Base-by-base conservation (phyloP, 2,888 invertebrate species). In the Blastobasis lacticolella region DNA sequence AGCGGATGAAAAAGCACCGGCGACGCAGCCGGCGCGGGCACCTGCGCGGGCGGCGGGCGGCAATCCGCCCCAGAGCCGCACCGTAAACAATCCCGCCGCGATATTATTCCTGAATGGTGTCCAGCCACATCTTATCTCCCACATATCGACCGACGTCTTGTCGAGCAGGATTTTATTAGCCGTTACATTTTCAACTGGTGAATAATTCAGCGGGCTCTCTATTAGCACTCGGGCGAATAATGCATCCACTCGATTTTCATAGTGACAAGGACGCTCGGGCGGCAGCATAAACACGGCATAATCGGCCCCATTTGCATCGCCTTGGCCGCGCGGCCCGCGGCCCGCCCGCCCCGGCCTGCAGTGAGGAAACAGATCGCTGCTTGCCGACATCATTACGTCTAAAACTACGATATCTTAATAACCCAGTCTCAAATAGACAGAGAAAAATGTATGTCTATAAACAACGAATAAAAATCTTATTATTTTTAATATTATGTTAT, bases 1-100 rank as follows among this genome's bases (percentile, higher is more conserved):
- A 86, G 83, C 81, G 83, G 81, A 80, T 81, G 82, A 81, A 83
- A 84, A 81, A 81, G 78, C 75, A 78, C 73, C 71, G 74, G 76
- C 69, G 73, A 72, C 71, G 74, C 77, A 69, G 73, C 72, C 82
- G 79, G 81, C 78, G 76, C 76, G 76, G 71, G 67, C 71, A 66
- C 71, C 74, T 72, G 71, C 66, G 68, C 69, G 69, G 57, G 65
- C 72, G 64, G 63, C 61, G 67, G 66, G 67, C 66, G 66, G 69
- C 71, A 72, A 74, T 72, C 72, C 69, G 59, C 62, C 69, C 66
- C 7, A 41, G 47, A 79, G 75, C 78, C 63, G 62, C 61, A 68
- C 62, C 64, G 71, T 72, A 71, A 73, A 75, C 73, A 83, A 77
- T 68, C 62, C 63, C 61, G 65, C 67, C 71, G 68, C 66, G 68